These are phyloP conservation scores for Sinocyclocheilus anophthalmus DNA, from an alignment of 2,113 vertebrate genomes.

Conservation along the genomic window DNA sequence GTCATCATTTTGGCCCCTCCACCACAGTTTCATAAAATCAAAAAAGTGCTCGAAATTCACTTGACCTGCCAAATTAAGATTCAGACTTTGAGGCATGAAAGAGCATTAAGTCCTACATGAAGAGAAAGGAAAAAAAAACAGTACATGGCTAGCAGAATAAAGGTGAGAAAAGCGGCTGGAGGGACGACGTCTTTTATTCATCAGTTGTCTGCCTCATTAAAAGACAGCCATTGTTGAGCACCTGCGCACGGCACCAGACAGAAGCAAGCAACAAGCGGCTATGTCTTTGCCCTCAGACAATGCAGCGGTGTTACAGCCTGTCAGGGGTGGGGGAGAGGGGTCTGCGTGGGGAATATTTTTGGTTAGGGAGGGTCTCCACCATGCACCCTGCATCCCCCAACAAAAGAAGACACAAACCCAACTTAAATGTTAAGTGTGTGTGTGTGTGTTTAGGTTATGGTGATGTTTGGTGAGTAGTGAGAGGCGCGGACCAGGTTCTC, in stretches of 20 bases:
- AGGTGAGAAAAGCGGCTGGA: constrained; percentile 50
- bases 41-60: neutral
- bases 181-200: constrained; percentile 39
- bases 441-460: neutral
- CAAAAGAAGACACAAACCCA: constrained; percentile 75
- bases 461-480: constrained; percentile 59
- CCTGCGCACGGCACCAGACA: constrained; percentile 74
- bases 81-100: constrained; percentile 55
- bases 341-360: constrained; percentile 51
- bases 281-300: constrained; percentile 71
- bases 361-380: constrained; percentile 55
- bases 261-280: constrained; percentile 78
- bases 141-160: constrained; percentile 43
- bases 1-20: neutral
- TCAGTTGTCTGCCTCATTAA: constrained; percentile 74
- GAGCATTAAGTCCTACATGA: constrained; percentile 46
- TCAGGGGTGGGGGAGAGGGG: constrained; percentile 31
- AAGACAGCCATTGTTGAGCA: constrained; percentile 72
- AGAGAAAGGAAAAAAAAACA: constrained; percentile 21
- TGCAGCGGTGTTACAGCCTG: constrained; percentile 72
- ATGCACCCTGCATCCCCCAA: constrained; percentile 65
- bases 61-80: constrained; percentile 39
- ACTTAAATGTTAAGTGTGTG: constrained; percentile 70
- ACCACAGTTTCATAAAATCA: neutral
- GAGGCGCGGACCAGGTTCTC: constrained; percentile 56